Conservation (phyloP, 2,797 vertebrate species). For the Heterohyrax brucei region DNA sequence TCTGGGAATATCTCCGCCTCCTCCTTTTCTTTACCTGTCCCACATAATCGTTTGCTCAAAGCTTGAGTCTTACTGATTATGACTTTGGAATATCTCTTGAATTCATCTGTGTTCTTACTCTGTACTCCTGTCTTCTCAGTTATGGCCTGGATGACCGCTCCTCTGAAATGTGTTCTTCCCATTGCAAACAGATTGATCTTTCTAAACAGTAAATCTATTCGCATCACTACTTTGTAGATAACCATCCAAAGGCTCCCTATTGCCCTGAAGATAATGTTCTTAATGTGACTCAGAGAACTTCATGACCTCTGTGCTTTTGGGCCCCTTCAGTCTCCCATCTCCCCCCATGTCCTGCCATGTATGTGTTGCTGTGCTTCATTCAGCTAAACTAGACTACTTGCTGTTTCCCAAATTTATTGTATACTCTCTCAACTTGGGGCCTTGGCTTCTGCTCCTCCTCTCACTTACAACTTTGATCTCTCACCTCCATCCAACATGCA, state of each 20-base stretch:
- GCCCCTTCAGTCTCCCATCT: not conserved
- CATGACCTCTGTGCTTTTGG: not conserved
- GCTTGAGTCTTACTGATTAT: not conserved
- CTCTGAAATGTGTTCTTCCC: constrained; percentile 44
- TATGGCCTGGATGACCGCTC: not conserved
- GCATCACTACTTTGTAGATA: not conserved
- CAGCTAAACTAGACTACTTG: constrained; percentile 15
- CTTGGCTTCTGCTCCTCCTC: not conserved
- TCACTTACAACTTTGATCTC: not conserved
- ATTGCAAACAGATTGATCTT: constrained; percentile 13
- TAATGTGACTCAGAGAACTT: constrained; percentile 21
- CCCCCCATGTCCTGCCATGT: not conserved
- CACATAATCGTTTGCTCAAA: not conserved
- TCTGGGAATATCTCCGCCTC: constrained; percentile 27
- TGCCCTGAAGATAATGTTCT: constrained; percentile 51
- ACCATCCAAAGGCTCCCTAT: not conserved
- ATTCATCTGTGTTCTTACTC: not conserved
- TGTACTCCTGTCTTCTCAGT: not conserved
- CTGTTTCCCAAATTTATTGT: not conserved
- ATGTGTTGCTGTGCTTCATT: not conserved
- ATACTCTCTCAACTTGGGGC: not conserved
- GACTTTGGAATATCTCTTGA: constrained; percentile 50
- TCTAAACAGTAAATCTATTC: constrained; percentile 14
- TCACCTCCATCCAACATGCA: not conserved
- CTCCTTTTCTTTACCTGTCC: not conserved